A percentile compares a stretch with the other conserved stretches of the same genome.
phyloP scores from a whole-genome alignment of 2,113 vertebrate species.

The Urocynchramus pylzowi region DNA sequence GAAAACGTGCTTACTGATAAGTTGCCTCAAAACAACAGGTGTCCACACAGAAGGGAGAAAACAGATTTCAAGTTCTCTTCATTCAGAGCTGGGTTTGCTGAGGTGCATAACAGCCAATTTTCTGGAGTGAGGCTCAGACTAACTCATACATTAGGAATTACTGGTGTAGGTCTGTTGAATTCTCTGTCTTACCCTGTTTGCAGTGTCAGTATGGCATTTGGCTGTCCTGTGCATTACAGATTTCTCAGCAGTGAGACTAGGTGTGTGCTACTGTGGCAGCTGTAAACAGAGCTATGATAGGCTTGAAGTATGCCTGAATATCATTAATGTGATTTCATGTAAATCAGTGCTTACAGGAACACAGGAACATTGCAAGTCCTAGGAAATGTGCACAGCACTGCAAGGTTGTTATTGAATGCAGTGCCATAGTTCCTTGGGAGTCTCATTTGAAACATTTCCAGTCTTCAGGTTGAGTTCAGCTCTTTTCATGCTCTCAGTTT shows the following conservation, averaged over 20 bases:
- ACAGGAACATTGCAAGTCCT: background rate
- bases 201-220: background rate
- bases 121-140: background rate
- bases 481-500: background rate
- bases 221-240: background rate
- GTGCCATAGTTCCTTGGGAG: background rate
- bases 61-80: background rate
- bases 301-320: background rate
- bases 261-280: background rate
- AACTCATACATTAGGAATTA: background rate
- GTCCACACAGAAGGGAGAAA: background rate
- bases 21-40: constrained; percentile 2
- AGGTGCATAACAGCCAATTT: background rate
- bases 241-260: background rate
- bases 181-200: background rate
- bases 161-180: background rate
- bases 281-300: background rate
- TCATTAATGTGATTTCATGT: background rate
- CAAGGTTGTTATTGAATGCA: background rate
- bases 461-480: background rate
- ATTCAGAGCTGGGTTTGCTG: background rate
- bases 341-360: background rate
- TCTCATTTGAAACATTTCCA: background rate
- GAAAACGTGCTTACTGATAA: background rate
- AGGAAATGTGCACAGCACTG: background rate